Evolutionary conservation across 2,113 vertebrate species (phyloP).

Genomic region (Tringa solitaria): DNA sequence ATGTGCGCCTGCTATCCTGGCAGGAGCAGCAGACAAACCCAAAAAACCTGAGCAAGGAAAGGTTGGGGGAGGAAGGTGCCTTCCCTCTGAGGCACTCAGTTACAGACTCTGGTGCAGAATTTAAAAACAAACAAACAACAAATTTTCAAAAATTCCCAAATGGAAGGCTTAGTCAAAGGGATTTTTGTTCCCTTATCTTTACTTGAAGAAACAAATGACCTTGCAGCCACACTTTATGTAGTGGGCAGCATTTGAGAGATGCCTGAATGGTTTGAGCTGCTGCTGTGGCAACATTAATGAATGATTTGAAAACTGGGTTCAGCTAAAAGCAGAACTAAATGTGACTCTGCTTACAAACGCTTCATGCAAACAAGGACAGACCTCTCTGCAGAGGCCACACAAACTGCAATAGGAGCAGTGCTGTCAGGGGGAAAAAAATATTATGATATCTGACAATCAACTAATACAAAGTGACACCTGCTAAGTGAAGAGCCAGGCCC

Average conservation of each 20-base stretch:
- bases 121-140: not conserved
- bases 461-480: not conserved
- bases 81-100: not conserved
- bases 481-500: not conserved
- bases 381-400: not conserved
- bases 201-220: not conserved
- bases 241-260: not conserved
- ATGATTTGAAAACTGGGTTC: not conserved
- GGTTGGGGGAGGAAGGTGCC: not conserved
- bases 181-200: not conserved
- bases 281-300: not conserved
- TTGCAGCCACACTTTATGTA: not conserved
- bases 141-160: fast-evolving
- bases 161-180: not conserved
- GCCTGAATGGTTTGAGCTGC: not conserved
- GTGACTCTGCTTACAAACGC: not conserved
- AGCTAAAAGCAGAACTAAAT: not conserved
- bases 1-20: not conserved
- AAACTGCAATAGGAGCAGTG: not conserved
- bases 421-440: not conserved
- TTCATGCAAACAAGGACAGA: not conserved
- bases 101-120: not conserved
- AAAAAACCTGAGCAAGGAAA: not conserved
- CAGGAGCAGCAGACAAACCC: not conserved
- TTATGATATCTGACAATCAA: not conserved